Evolutionary conservation across 2,113 vertebrate genomes (phyloP).

Genomic region (Pleuronectes platessa): DNA sequence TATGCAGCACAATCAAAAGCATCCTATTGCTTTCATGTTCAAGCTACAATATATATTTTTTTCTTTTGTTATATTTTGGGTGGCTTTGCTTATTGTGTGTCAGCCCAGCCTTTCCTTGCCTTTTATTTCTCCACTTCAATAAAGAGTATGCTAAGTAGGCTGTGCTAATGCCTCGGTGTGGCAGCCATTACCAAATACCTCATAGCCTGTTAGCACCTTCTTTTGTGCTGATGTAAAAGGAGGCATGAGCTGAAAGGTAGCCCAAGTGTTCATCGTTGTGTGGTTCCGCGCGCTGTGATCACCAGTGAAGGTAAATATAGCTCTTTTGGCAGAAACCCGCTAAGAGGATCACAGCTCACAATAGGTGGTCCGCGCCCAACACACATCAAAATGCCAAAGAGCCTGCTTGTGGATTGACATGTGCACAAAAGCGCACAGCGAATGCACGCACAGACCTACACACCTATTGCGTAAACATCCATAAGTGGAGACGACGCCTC

Average conservation of each 20-base stretch:
- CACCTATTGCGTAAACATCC: conserved; percentile 33
- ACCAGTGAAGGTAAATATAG: conserved; percentile 70
- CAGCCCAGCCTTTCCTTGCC: conserved; percentile 5
- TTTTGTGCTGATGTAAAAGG: conserved; percentile 21
- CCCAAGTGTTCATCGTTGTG: conserved; percentile 45
- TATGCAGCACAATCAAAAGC: background rate
- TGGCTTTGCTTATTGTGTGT: conserved; percentile 15
- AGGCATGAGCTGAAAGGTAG: conserved; percentile 43
- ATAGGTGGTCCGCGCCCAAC: conserved; percentile 67
- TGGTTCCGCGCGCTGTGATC: conserved; percentile 65
- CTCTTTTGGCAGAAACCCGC: conserved; percentile 65
- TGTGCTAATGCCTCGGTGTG: conserved; percentile 36
- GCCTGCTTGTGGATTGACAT: conserved; percentile 44
- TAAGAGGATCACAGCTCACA: conserved; percentile 74
- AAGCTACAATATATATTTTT: background rate
- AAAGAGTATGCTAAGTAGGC: conserved; percentile 55
- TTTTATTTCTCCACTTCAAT: conserved; percentile 38
- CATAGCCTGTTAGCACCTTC: conserved; percentile 42
- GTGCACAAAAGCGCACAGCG: conserved; percentile 17
- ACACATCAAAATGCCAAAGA: conserved; percentile 63
- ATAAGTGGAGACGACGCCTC: conserved; percentile 24
- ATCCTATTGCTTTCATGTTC: background rate
- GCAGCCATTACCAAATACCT: conserved; percentile 55
- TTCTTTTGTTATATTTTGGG: conserved; percentile 2
- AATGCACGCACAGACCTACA: conserved; percentile 28